These are phyloP conservation scores for Tupaia tana DNA, from an alignment of 2,113 vertebrate genomes.

Conservation along the genomic window DNA sequence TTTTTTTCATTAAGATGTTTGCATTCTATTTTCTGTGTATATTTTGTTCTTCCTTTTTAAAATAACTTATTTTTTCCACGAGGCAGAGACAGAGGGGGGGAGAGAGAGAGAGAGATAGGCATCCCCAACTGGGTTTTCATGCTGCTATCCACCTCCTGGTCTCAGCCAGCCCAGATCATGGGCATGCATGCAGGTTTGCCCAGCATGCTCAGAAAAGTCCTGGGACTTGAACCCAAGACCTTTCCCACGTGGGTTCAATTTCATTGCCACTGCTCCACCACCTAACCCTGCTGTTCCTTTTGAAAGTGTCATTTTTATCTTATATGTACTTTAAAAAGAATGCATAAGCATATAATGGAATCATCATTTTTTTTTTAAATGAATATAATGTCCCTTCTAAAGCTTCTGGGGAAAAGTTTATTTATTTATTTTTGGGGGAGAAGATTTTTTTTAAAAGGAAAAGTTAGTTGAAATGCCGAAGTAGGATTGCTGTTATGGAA, in stretches of 20 bases:
- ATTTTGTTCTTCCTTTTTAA: not conserved
- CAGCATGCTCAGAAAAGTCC: too few species aligned
- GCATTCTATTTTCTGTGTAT: not conserved
- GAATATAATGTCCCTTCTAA: constrained; percentile 17
- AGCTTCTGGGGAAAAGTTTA: not conserved
- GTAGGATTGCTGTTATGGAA: not conserved
- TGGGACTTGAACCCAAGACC: too few species aligned
- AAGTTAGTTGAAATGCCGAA: not conserved
- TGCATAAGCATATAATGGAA: not conserved
- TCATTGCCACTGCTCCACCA: too few species aligned
- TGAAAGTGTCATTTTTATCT: not conserved
- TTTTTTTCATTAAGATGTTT: not conserved
- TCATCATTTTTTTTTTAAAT: not conserved
- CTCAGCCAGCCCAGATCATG: too few species aligned
- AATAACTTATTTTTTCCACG: too few species aligned
- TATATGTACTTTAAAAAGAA: not conserved
- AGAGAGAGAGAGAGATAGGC: too few species aligned
- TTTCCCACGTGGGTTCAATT: too few species aligned
- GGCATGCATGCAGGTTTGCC: too few species aligned
- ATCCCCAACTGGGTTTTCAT: too few species aligned
- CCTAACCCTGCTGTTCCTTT: not conserved
- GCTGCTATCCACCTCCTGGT: too few species aligned
- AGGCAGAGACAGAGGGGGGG: too few species aligned
- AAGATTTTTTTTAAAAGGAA: not conserved
- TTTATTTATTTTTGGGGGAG: not conserved